phyloP scores from a whole-genome alignment of 2,797 vertebrate species.

The Rhabdophis nuchalis region DNA sequence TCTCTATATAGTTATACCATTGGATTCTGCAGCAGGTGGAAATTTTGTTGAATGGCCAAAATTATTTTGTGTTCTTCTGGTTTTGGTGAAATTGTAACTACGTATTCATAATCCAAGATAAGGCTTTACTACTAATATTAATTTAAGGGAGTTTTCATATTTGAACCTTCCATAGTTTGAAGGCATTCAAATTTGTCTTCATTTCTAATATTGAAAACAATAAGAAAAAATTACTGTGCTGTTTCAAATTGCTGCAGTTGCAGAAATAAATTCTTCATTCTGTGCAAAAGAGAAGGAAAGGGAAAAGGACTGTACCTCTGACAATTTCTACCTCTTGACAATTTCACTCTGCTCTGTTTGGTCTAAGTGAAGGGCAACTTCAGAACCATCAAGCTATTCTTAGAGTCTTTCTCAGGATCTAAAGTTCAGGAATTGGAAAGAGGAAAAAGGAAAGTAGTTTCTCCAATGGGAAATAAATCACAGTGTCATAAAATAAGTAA shows the following conservation, averaged over 20 bases:
- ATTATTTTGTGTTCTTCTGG: slow-evolving; percentile 33
- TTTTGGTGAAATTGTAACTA: slow-evolving; percentile 25
- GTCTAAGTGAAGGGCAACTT: background rate
- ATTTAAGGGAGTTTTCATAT: background rate
- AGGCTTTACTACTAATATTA: slow-evolving; percentile 27
- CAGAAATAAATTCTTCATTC: background rate
- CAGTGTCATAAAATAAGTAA: background rate
- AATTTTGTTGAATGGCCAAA: slow-evolving; percentile 48
- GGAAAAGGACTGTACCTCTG: background rate
- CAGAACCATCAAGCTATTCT: background rate
- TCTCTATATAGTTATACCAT: slow-evolving; percentile 26
- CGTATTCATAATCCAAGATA: slow-evolving; percentile 44
- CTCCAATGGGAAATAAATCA: background rate
- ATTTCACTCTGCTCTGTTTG: background rate
- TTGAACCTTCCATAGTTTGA: background rate
- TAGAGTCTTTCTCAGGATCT: background rate
- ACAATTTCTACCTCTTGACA: background rate
- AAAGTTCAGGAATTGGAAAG: background rate
- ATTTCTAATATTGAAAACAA: background rate
- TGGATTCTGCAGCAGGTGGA: slow-evolving; percentile 18
- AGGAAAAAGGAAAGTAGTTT: background rate
- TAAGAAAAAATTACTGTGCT: background rate
- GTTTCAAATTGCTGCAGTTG: background rate
- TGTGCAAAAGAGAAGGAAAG: background rate
- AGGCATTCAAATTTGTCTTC: background rate